Percentiles rank a stretch among this genome's conserved stretches.
These are phyloP conservation scores for Ornithoptera alexandrae DNA, from an alignment of 2,888 invertebrate species.

Conservation along the genomic window DNA sequence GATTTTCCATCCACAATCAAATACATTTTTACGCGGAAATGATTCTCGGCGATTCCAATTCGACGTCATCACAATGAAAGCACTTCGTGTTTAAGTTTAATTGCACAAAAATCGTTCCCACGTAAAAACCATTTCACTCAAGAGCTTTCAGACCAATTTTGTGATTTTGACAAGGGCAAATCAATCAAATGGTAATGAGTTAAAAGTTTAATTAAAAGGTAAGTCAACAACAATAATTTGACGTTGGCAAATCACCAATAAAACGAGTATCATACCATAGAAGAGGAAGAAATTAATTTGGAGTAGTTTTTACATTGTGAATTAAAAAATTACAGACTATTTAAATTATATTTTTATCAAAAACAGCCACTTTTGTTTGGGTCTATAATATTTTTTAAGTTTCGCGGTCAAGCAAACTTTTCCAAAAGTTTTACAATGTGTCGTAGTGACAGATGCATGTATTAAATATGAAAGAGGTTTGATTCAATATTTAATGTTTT, in stretches of 20 bases:
- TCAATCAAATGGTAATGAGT: conserved; percentile 38
- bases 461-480: conserved; percentile 11
- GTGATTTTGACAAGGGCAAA: conserved; percentile 50
- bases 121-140: conserved; percentile 81
- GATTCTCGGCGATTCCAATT: conserved; percentile 78
- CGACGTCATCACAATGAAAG: conserved; percentile 71
- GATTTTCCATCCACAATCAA: conserved; percentile 79
- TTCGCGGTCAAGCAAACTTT: conserved; percentile 26
- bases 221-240: conserved; percentile 8
- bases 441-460: conserved; percentile 21
- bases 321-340: not conserved
- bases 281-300: not conserved
- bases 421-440: conserved; percentile 24
- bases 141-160: conserved; percentile 77
- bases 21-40: conserved; percentile 80
- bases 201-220: conserved; percentile 21
- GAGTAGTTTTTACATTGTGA: not conserved
- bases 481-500: not conserved
- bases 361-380: not conserved
- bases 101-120: conserved; percentile 81
- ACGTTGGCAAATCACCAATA: conserved; percentile 21
- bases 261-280: conserved; percentile 9
- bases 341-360: not conserved
- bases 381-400: conserved; percentile 15
- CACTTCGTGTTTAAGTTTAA: conserved; percentile 65